A percentile compares a stretch with the other conserved stretches of the same genome.
Evolutionary conservation across 2,888 invertebrate species (phyloP).

Genomic region (Drosophila paranaensis): DNA sequence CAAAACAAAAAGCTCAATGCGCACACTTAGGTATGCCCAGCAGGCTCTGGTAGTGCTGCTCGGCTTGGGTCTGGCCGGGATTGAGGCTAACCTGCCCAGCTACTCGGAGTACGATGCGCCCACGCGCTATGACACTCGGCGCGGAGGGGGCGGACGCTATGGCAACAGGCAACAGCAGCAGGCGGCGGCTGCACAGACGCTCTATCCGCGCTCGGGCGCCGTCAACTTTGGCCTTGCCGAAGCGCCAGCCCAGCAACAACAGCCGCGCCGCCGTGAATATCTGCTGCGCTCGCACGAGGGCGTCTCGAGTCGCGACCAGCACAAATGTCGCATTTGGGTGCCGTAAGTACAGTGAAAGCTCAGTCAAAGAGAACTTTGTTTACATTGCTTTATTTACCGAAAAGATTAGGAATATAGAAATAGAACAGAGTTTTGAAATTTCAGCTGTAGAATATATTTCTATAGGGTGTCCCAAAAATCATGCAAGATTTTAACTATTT

Average conservation of each 20-base stretch:
- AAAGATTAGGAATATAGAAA: too few relatives aligned
- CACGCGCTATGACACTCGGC: slow-evolving; percentile 30
- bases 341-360: slow-evolving; percentile 75
- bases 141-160: slow-evolving; percentile 26
- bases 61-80: slow-evolving; percentile 20
- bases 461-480: too few relatives aligned
- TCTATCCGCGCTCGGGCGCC: slow-evolving; percentile 38
- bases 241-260: slow-evolving; percentile 17
- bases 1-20: slow-evolving; percentile 28
- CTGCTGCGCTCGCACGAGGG: slow-evolving; percentile 48
- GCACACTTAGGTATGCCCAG: slow-evolving; percentile 17
- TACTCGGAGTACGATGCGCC: slow-evolving; percentile 60
- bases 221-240: slow-evolving; percentile 24
- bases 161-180: slow-evolving; percentile 41
- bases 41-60: slow-evolving; percentile 23
- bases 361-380: background rate
- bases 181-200: slow-evolving; percentile 10
- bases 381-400: background rate
- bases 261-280: slow-evolving; percentile 42
- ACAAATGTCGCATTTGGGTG: slow-evolving; percentile 80
- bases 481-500: too few relatives aligned
- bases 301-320: slow-evolving; percentile 29
- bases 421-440: too few relatives aligned
- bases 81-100: slow-evolving; percentile 11
- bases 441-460: too few relatives aligned